These are phyloP conservation scores for Geophilus truncorum DNA, from an alignment of 2,888 invertebrate genomes.

Conservation along the genomic window DNA sequence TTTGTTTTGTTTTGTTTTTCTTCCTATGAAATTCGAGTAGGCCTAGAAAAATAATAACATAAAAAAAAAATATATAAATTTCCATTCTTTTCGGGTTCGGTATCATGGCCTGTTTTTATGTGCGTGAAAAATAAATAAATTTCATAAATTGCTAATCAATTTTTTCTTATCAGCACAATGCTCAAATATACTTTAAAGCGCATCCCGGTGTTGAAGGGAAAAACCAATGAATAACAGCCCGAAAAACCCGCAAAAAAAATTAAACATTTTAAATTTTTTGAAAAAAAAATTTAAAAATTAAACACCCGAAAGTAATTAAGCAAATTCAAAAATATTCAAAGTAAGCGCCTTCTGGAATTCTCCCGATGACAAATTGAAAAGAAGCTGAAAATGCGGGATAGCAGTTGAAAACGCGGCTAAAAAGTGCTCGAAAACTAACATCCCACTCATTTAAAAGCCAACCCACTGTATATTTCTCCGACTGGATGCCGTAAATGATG, in stretches of 20 bases:
- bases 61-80: not conserved
- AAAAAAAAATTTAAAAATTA: not conserved
- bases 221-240: not conserved
- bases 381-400: not conserved
- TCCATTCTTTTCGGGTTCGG: not conserved
- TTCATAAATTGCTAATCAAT: conserved; percentile 25
- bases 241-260: not conserved
- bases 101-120: conserved; percentile 23
- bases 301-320: not conserved
- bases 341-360: not conserved
- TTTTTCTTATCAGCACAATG: conserved; percentile 12
- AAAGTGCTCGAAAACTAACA: not conserved
- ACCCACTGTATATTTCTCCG: not conserved
- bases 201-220: not conserved
- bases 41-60: conserved; percentile 17
- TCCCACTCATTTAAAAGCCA: not conserved
- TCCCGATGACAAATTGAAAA: not conserved
- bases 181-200: not conserved
- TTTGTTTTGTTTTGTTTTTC: conserved; percentile 3
- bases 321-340: conserved; percentile 20
- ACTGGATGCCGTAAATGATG: not conserved
- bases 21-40: conserved; percentile 5
- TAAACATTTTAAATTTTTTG: not conserved
- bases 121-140: conserved; percentile 21
- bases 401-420: not conserved